phyloP scores from a whole-genome alignment of 2,113 vertebrate genomes.

The Oreotragus oreotragus region DNA sequence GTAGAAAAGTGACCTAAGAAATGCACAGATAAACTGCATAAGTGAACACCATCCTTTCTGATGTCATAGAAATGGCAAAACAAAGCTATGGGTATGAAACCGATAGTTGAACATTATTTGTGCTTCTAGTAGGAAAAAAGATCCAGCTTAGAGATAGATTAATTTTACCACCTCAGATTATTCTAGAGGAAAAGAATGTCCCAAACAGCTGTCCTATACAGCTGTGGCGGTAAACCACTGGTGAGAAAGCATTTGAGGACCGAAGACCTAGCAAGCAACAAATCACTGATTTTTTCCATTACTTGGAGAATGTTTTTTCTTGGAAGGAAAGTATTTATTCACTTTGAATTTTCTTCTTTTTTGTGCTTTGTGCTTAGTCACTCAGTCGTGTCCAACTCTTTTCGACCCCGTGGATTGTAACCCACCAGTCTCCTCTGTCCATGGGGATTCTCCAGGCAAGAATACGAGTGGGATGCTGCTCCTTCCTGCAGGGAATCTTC shows the following conservation, averaged over 20 bases:
- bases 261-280: neutral
- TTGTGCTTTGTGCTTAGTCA: neutral
- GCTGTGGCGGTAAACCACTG: neutral
- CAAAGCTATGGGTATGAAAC: neutral
- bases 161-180: neutral
- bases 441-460: neutral
- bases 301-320: neutral
- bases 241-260: neutral
- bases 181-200: neutral
- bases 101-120: neutral
- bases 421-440: neutral
- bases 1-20: neutral
- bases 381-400: neutral
- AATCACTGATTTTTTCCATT: neutral
- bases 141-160: neutral
- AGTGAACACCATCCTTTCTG: neutral
- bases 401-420: neutral
- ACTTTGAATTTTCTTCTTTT: neutral
- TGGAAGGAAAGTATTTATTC: neutral
- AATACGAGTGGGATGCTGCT: accelerated
- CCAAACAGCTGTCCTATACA: neutral
- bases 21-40: neutral
- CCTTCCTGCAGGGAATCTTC: neutral
- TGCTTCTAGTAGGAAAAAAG: neutral
- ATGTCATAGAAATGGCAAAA: neutral